Base-by-base conservation (phyloP, 1,140 invertebrate genomes). In the Holcopasites calliopsidis region DNA sequence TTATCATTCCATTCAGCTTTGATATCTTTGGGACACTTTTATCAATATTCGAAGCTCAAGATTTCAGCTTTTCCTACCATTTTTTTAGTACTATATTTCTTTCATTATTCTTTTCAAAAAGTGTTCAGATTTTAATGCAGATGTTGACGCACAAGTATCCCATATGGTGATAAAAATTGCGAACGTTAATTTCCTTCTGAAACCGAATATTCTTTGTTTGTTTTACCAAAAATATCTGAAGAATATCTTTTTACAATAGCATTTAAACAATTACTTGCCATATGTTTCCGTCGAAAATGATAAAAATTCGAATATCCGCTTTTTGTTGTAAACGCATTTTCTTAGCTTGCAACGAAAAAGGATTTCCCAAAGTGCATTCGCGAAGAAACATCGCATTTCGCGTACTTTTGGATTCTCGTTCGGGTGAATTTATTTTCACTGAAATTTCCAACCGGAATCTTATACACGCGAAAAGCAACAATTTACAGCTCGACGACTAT, bases 371-470 rank as follows among this genome's bases (percentile, higher is more conserved):
- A 52, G 33, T 66, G 62, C 18, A 57, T 74, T 26, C 40, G 61
- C 62, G 55, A 66, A 55, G 66, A 44, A 13, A 33, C 38, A 35
- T 50, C 54, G 38, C 60, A 50, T 31, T 54, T 18, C 16, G 13
- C 11, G 2, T 64, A 64, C 66, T 13, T 33, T 74, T 74, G 71
- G 71, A 66, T 74, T 74, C 71, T 74, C 71, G 71, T 74, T 74
- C 71, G 71, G n/a, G 71, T 44, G 13, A 66, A 28, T 47, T 42
- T 3, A 1, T 3, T 55, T 35, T 74, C 71, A 74, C 71, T 74
- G 71, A 74, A 74, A 74, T 74, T 66, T 5, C 38, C 71, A 66
- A 74, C 62, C 71, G 31, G 31, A 1, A 1, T 74, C 62, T 74
- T 65, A 74, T 55, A 21, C 31, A 74, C 50, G 71, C 62, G 21